phyloP scores from a whole-genome alignment of 2,797 vertebrate genomes.

The Sorex maritimensis region DNA sequence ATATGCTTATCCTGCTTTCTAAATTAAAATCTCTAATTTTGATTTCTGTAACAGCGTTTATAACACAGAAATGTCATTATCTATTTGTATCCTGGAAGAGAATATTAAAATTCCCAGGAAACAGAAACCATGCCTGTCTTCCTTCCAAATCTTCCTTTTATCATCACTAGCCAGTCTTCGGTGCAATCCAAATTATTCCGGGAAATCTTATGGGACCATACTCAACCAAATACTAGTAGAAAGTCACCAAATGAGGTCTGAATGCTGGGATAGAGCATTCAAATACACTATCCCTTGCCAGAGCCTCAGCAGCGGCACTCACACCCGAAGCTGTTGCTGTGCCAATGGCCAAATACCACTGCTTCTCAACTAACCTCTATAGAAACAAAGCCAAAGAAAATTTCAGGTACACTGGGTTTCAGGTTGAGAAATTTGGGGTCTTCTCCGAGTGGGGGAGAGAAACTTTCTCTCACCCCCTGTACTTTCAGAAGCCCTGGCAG shows the following conservation, averaged over 20 bases:
- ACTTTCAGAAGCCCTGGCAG: no score
- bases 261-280: not conserved
- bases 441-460: no score
- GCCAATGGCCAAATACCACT: no score
- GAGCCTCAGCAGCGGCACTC: no score
- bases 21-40: not conserved
- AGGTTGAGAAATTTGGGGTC: no score
- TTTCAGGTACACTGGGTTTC: no score
- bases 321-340: no score
- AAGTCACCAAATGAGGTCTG: not conserved
- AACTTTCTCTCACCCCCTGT: no score
- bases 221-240: not conserved
- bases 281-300: no score
- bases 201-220: not conserved
- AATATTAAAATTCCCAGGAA: conserved; percentile 16
- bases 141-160: not conserved
- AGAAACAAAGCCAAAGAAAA: no score
- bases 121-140: not conserved
- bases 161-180: not conserved
- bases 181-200: not conserved
- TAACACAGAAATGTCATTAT: not conserved
- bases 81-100: not conserved
- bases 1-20: not conserved
- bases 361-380: no score
- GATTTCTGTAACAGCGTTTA: not conserved